These are phyloP conservation scores for Serinus canaria DNA, from an alignment of 2,113 vertebrate genomes.

Conservation along the genomic window DNA sequence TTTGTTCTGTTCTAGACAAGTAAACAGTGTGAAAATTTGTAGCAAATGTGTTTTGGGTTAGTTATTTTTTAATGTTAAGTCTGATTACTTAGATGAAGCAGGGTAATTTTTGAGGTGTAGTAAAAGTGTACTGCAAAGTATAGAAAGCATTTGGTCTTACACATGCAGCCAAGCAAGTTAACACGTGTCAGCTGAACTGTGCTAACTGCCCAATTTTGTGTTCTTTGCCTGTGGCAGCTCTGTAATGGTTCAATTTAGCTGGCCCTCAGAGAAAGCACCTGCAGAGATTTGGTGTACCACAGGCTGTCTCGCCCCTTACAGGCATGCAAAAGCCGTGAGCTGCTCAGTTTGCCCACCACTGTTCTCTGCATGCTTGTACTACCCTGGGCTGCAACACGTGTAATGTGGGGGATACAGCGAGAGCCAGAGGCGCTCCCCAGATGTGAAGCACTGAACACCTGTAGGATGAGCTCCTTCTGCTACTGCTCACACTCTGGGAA, in stretches of 20 bases:
- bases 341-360: neutral
- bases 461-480: neutral
- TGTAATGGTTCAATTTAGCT: slow-evolving; percentile 47
- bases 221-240: slow-evolving; percentile 54
- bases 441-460: neutral
- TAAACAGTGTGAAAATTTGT: neutral
- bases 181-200: slow-evolving; percentile 25
- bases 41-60: neutral
- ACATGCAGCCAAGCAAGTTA: slow-evolving; percentile 27
- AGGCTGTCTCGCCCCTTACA: neutral
- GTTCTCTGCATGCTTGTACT: neutral
- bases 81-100: neutral
- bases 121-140: neutral
- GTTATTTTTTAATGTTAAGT: neutral
- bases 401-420: neutral
- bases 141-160: neutral
- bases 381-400: neutral
- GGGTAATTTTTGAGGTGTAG: neutral
- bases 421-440: neutral
- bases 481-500: neutral
- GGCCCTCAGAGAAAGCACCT: slow-evolving; percentile 56
- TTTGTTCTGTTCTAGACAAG: neutral
- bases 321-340: neutral
- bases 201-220: slow-evolving; percentile 52
- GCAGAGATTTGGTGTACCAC: slow-evolving; percentile 21